Conservation (phyloP, 1,140 invertebrate genomes). For the Rhysida immarginata region DNA sequence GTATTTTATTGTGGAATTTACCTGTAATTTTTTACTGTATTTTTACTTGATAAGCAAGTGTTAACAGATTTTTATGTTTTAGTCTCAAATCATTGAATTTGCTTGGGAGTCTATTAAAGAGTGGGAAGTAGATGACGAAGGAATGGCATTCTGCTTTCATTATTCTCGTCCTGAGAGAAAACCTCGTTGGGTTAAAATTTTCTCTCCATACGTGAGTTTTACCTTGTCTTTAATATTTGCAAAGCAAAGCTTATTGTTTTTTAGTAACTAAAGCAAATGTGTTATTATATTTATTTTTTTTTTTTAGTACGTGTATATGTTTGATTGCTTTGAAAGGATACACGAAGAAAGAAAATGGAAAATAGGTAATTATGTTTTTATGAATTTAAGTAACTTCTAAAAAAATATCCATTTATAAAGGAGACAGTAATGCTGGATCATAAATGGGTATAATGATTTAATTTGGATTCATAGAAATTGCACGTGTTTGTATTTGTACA, state of each 20-base stretch:
- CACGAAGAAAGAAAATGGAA: slow-evolving; percentile 49
- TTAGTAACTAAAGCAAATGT: slow-evolving; percentile 8
- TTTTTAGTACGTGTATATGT: slow-evolving; percentile 76
- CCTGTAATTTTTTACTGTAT: not conserved
- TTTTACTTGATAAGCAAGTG: not conserved
- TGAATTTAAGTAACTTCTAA: too few relatives aligned
- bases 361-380: too few relatives aligned
- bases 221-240: slow-evolving; percentile 9
- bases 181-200: slow-evolving; percentile 71
- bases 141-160: slow-evolving; percentile 73
- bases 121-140: slow-evolving; percentile 80
- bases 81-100: slow-evolving; percentile 66
- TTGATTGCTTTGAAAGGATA: slow-evolving; percentile 87
- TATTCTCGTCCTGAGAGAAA: slow-evolving; percentile 68
- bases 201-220: slow-evolving; percentile 73
- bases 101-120: slow-evolving; percentile 61
- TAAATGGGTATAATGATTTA: too few relatives aligned
- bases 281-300: slow-evolving; percentile 18
- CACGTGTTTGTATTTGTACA: too few relatives aligned
- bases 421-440: too few relatives aligned
- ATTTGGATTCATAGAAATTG: too few relatives aligned
- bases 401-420: too few relatives aligned
- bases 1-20: not conserved
- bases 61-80: slow-evolving; percentile 18
- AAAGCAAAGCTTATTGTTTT: not conserved